phyloP scores from a whole-genome alignment of 2,888 invertebrate species.

The Netelia inedita region DNA sequence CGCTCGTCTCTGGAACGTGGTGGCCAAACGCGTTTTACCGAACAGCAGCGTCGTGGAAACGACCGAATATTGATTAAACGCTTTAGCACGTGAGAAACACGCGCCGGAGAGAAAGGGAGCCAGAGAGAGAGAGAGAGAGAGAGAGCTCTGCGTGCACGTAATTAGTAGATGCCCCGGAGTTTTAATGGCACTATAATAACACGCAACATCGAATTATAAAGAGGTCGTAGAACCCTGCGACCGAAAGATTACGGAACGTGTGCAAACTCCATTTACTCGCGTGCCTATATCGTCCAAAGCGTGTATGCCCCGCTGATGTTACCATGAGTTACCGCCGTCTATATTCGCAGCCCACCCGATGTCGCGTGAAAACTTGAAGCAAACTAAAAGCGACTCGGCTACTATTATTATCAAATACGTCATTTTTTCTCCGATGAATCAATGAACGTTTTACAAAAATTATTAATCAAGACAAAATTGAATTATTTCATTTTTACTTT shows the following conservation, averaged over 20 bases:
- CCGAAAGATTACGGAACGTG: slow-evolving; percentile 70
- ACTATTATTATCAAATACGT: too few relatives aligned
- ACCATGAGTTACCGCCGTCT: slow-evolving; percentile 35
- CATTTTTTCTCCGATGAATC: too few relatives aligned
- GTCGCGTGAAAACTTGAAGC: neutral
- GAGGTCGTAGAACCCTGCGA: slow-evolving; percentile 76
- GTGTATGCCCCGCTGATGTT: slow-evolving; percentile 43
- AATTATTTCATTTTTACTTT: too few relatives aligned
- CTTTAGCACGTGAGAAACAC: slow-evolving; percentile 64
- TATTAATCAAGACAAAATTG: too few relatives aligned
- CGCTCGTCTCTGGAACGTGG: slow-evolving; percentile 55
- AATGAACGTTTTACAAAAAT: too few relatives aligned
- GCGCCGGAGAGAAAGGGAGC: slow-evolving; percentile 43
- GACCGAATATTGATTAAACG: slow-evolving; percentile 81
- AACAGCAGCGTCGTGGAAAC: slow-evolving; percentile 72
- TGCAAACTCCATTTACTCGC: slow-evolving; percentile 71
- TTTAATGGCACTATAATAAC: slow-evolving; percentile 83
- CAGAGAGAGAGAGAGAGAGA: slow-evolving; percentile 35
- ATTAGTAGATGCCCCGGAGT: slow-evolving; percentile 82
- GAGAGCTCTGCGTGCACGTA: slow-evolving; percentile 79
- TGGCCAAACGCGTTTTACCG: slow-evolving; percentile 57
- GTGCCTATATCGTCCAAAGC: slow-evolving; percentile 42
- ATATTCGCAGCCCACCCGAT: neutral
- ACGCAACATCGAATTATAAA: slow-evolving; percentile 82
- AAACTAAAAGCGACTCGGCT: neutral